phyloP scores from a whole-genome alignment of 1,140 invertebrate genomes.

The Pemphigus obesinymphae region DNA sequence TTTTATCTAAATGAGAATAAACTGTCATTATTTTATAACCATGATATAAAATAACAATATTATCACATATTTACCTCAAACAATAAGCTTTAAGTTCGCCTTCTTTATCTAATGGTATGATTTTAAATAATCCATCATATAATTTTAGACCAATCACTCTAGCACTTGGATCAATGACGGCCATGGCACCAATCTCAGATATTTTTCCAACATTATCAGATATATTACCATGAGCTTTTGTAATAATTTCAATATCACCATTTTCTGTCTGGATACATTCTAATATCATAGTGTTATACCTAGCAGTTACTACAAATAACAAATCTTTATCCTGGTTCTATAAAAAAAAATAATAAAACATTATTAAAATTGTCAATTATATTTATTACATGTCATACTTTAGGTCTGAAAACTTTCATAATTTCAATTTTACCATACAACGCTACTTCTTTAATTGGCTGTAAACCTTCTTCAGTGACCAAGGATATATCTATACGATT shows the following conservation, averaged over 20 bases:
- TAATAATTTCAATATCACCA: slow-evolving; percentile 84
- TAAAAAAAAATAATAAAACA: slow-evolving; percentile 48
- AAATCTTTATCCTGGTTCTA: slow-evolving; percentile 90
- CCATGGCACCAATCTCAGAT: slow-evolving; percentile 90
- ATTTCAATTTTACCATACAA: slow-evolving; percentile 92
- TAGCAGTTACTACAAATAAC: slow-evolving; percentile 86
- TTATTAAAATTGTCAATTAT: neutral
- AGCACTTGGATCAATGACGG: slow-evolving; percentile 92
- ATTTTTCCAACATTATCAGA: slow-evolving; percentile 82
- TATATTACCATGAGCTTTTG: slow-evolving; percentile 94
- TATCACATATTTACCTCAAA: slow-evolving; percentile 61
- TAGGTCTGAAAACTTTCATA: slow-evolving; percentile 88
- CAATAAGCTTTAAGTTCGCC: slow-evolving; percentile 93
- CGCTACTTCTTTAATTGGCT: slow-evolving; percentile 92
- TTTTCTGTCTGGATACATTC: slow-evolving; percentile 71
- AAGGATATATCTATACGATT: slow-evolving; percentile 92
- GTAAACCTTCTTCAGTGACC: slow-evolving; percentile 91
- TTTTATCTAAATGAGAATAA: neutral
- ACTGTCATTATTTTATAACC: no score
- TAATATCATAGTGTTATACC: slow-evolving; percentile 96
- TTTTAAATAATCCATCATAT: slow-evolving; percentile 96
- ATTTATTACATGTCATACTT: slow-evolving; percentile 58
- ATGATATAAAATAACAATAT: no score
- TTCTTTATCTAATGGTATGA: slow-evolving; percentile 88
- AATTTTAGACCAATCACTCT: slow-evolving; percentile 89